Conservation (phyloP, 2,113 vertebrate species). For the Tinamus guttatus region DNA sequence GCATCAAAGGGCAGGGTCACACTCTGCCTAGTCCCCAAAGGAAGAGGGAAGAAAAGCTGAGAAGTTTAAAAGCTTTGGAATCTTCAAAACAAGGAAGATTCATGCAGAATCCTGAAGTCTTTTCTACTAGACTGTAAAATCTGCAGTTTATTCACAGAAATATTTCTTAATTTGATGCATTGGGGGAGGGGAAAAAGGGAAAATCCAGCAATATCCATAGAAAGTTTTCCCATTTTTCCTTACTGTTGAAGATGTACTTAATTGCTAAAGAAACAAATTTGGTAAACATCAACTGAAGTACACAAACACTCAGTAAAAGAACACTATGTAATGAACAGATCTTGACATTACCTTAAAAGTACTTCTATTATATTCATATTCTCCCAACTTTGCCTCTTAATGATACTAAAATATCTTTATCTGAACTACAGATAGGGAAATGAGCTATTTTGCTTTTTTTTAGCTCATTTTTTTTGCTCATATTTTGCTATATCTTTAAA, state of each 20-base stretch:
- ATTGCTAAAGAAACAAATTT: not conserved
- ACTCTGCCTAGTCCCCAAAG: not conserved
- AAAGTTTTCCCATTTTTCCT: not conserved
- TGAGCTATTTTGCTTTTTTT: not conserved
- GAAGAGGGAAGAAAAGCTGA: not conserved
- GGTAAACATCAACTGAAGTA: not conserved
- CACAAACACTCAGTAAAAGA: not conserved
- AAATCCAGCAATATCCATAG: not conserved
- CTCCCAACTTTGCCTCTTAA: not conserved
- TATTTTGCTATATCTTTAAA: not conserved
- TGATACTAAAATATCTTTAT: not conserved
- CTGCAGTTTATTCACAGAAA: not conserved
- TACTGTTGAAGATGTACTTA: not conserved
- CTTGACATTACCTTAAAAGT: not conserved
- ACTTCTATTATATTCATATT: not conserved
- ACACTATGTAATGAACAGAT: not conserved
- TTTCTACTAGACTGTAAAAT: not conserved
- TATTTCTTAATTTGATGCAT: not conserved
- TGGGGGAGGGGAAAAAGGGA: too few species aligned
- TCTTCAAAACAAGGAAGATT: not conserved
- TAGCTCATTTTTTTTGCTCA: too few species aligned
- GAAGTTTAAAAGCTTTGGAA: not conserved
- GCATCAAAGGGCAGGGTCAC: not conserved
- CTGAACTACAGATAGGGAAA: not conserved
- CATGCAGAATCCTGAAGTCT: not conserved